Evolutionary conservation across 2,113 vertebrate genomes (phyloP).

Genomic region (Papio anubis): DNA sequence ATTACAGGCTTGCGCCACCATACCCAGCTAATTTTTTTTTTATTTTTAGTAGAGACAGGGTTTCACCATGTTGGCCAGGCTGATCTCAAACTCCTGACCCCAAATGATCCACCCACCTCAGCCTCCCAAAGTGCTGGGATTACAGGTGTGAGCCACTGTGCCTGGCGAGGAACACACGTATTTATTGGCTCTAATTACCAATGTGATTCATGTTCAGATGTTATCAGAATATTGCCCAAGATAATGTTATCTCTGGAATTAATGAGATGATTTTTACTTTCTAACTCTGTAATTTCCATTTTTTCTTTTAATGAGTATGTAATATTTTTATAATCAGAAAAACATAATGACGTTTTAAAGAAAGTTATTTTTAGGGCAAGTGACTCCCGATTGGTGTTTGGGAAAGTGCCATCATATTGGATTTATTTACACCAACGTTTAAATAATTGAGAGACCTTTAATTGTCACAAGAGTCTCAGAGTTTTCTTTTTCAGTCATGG

Average conservation of each 20-base stretch:
- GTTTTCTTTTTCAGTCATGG: background rate
- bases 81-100: too few relatives aligned
- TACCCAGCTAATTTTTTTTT: too few relatives aligned
- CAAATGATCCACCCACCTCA: too few relatives aligned
- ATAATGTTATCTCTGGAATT: background rate
- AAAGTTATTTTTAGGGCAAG: background rate
- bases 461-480: background rate
- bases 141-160: too few relatives aligned
- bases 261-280: background rate
- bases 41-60: too few relatives aligned
- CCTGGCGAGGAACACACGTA: background rate
- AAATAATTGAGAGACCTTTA: background rate
- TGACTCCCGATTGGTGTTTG: background rate
- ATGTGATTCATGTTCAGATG: background rate
- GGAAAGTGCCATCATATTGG: background rate
- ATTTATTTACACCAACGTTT: background rate
- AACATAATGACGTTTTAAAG: background rate
- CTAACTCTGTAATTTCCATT: background rate
- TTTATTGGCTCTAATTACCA: background rate
- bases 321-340: background rate
- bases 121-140: too few relatives aligned
- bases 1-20: too few relatives aligned
- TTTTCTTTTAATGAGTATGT: background rate
- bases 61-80: too few relatives aligned
- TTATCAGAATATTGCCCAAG: background rate